These are phyloP conservation scores for Drosophila phalerata DNA, from an alignment of 2,888 invertebrate genomes.

Conservation along the genomic window DNA sequence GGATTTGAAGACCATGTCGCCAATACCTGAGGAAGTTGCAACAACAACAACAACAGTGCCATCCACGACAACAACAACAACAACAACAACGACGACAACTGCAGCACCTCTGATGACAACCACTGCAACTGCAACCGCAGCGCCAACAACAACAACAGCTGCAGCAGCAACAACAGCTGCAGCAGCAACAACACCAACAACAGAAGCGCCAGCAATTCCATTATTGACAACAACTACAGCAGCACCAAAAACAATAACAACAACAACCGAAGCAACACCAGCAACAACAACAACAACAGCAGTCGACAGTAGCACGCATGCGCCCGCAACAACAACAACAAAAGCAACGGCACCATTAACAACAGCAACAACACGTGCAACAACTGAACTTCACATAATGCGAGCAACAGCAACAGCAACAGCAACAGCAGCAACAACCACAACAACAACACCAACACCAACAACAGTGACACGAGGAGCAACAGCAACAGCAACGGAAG, in stretches of 20 bases:
- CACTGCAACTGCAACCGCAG: conserved; percentile 11
- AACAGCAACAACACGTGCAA: conserved; percentile 29
- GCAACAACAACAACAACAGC: conserved; percentile 15
- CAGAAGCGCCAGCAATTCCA: conserved; percentile 29
- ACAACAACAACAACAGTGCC: conserved; percentile 17
- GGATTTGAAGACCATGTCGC: conserved; percentile 78
- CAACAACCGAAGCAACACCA: conserved; percentile 24
- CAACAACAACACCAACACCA: conserved; percentile 22
- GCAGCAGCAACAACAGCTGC: conserved; percentile 29
- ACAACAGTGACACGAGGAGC: conserved; percentile 36
- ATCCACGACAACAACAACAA: conserved; percentile 10
- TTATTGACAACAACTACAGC: conserved; percentile 27
- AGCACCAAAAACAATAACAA: conserved; percentile 19
- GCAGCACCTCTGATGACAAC: conserved; percentile 31
- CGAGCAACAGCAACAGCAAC: conserved; percentile 22
- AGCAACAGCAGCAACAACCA: conserved; percentile 17
- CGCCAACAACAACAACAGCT: conserved; percentile 11
- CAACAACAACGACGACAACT: conserved; percentile 23
- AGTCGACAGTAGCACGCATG: neutral
- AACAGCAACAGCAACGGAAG: conserved; percentile 31
- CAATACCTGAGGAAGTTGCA: conserved; percentile 16
- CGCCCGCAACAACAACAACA: conserved; percentile 29
- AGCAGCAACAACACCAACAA: conserved; percentile 6
- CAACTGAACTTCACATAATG: neutral
- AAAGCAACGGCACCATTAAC: conserved; percentile 21